Evolutionary conservation across 2,113 vertebrate genomes (phyloP), one percentile per base, ranked within the genome.

Genomic region (Pelecanus crispus): DNA sequence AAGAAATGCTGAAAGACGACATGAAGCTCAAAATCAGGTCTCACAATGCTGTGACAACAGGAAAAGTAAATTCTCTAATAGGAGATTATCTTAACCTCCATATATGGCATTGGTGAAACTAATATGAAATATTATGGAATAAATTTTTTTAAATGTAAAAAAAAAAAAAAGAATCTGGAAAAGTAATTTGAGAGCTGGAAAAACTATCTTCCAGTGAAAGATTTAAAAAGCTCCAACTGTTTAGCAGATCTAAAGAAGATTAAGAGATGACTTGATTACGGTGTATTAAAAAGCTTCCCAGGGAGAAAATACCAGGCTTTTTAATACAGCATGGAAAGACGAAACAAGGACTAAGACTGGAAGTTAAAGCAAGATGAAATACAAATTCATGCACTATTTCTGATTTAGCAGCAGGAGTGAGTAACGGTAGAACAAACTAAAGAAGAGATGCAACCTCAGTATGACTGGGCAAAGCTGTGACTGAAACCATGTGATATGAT

Each of bases 301-400:
- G 55, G 55, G 45, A 94, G 80, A 94, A 95, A 92, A 91, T 50
- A 86, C 11, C 13, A 62, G 44, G 19, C 15, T 91, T 18, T 88
- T 59, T 74, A 92, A 90, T 70, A 38, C 28, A 91, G 29, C 28
- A 21, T 38, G 36, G 61, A 63, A 91, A 81, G 34, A 47, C 45
- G 75, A 81, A 91, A 71, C 32, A 86, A 86, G 21, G 49, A n/a
- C 45, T 84, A 53, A 82, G 59, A 52, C 42, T 67, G 68, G 61
- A 91, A 89, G 55, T 81, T 90, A 94, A 86, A 94, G 38, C 10
- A 78, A 34, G 44, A 78, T 53, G 52, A 87, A 96, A 91, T 78
- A 88, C n/a, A 84, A 95, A 91, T 74, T 91, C 31, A 45, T 50
- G 26, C 38, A 55, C 18, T 55, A 17, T 79, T 83, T 87, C 73